Conservation (phyloP, 2,113 vertebrate genomes). For the Numida meleagris region DNA sequence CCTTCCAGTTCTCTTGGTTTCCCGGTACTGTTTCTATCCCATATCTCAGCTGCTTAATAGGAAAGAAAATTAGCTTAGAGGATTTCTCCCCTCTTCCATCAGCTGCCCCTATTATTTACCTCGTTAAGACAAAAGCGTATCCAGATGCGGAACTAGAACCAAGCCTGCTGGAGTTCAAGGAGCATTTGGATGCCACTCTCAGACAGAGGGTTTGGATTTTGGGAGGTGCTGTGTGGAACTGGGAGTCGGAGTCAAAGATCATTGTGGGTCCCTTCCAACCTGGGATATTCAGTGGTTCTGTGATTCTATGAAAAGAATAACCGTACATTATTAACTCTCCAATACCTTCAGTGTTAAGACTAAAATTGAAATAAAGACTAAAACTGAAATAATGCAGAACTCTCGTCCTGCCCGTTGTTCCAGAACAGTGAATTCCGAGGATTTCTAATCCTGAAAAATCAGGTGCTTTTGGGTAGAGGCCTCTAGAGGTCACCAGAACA, state of each 20-base stretch:
- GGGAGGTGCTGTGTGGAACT: not conserved
- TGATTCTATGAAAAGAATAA: not conserved
- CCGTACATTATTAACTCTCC: not conserved
- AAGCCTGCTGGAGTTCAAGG: not conserved
- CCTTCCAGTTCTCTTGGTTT: not conserved
- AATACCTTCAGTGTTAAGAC: not conserved
- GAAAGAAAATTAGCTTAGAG: constrained; percentile 6
- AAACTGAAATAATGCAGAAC: not conserved
- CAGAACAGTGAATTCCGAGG: not conserved
- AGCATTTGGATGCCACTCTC: not conserved
- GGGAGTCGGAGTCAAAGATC: not conserved
- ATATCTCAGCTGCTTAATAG: not conserved
- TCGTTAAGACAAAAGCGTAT: not conserved
- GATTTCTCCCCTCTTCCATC: not conserved
- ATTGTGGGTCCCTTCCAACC: not conserved
- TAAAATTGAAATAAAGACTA: not conserved
- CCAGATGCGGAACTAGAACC: not conserved
- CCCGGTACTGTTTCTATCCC: not conserved
- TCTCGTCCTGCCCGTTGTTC: not conserved
- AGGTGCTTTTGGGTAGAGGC: not conserved
- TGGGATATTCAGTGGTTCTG: not conserved
- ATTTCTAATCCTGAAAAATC: not conserved
- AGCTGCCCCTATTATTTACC: not conserved
- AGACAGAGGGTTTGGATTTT: not conserved
- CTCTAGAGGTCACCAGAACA: constrained; percentile 72